Evolutionary conservation across 2,113 vertebrate species (phyloP).

Genomic region (Sebastes schlegelii): DNA sequence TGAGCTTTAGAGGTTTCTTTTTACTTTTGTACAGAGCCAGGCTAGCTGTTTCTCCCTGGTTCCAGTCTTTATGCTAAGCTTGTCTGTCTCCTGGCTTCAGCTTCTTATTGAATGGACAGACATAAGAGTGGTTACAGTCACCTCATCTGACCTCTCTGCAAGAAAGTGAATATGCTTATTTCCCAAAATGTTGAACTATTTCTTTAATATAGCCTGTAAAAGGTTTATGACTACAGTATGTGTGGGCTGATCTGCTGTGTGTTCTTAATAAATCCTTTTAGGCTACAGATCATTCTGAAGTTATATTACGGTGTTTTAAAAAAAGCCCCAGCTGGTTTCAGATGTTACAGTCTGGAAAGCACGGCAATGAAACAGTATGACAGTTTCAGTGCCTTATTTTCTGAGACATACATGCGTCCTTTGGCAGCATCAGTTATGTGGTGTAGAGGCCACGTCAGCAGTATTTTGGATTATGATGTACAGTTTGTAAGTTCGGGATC

Average conservation of each 20-base stretch:
- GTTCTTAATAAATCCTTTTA: no score
- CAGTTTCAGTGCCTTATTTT: conserved; percentile 2
- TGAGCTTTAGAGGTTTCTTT: neutral
- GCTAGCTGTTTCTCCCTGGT: neutral
- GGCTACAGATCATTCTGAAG: neutral
- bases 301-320: neutral
- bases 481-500: conserved; percentile 2
- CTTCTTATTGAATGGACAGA: neutral
- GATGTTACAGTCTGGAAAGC: neutral
- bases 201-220: neutral
- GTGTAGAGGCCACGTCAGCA: neutral
- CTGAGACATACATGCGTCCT: neutral
- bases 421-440: neutral
- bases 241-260: no score
- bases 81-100: neutral
- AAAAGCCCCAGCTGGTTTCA: neutral
- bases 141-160: neutral
- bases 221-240: neutral
- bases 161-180: neutral
- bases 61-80: neutral
- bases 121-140: neutral
- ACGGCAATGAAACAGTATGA: neutral
- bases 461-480: neutral
- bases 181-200: neutral
- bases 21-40: neutral